Conservation (phyloP, 2,888 invertebrate genomes). For the Temnothorax ravouxi region DNA sequence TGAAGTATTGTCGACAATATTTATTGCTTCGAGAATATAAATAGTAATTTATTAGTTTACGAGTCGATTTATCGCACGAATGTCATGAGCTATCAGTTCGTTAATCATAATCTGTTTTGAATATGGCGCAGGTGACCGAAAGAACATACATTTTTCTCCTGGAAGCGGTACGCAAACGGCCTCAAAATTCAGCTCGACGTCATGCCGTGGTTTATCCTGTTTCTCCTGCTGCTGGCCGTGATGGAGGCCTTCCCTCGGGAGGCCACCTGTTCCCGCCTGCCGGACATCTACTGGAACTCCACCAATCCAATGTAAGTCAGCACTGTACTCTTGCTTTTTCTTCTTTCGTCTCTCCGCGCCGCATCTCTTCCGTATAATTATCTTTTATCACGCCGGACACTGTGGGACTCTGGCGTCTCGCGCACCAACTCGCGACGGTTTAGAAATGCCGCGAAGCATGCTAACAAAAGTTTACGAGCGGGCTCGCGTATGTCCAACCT, state of each 20-base stretch:
- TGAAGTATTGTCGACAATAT: neutral
- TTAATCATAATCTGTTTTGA: conserved; percentile 29
- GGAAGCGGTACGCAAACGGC: conserved; percentile 83
- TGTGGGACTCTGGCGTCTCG: too few relatives aligned
- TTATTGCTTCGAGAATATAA: neutral
- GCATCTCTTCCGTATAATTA: conserved; percentile 54
- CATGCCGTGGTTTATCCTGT: conserved; percentile 87
- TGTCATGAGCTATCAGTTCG: neutral
- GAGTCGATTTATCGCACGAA: neutral
- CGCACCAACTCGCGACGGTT: conserved; percentile 16
- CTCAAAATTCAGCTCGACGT: conserved; percentile 85
- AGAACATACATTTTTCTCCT: conserved; percentile 74
- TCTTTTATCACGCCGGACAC: conserved; percentile 30
- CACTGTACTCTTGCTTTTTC: neutral
- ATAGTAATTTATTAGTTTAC: neutral
- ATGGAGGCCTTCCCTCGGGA: conserved; percentile 87
- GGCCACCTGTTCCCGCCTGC: conserved; percentile 87
- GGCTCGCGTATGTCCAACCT: conserved; percentile 17
- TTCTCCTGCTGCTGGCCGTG: conserved; percentile 87
- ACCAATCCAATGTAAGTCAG: conserved; percentile 88
- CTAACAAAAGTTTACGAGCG: conserved; percentile 38
- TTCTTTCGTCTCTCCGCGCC: neutral
- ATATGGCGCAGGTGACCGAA: conserved; percentile 77
- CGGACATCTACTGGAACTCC: conserved; percentile 88
- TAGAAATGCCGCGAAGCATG: conserved; percentile 38